Conservation (phyloP, 1,140 invertebrate species). For the Notospermus geniculatus region DNA sequence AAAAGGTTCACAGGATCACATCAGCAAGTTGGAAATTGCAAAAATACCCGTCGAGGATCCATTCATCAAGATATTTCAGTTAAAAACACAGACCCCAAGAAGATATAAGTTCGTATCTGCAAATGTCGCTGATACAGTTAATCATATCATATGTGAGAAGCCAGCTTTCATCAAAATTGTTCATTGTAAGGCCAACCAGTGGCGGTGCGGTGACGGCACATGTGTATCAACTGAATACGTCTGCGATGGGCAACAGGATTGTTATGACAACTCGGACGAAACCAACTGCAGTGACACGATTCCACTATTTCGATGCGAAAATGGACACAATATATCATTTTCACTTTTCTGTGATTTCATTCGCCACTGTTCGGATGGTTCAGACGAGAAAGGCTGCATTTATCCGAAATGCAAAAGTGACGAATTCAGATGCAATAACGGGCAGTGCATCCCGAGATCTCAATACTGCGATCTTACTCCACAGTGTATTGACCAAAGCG, state of each 20-base stretch:
- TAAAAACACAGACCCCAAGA: too few species aligned
- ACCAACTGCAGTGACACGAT: not conserved
- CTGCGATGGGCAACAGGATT: not conserved
- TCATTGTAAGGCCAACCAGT: not conserved
- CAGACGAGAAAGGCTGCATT: not conserved
- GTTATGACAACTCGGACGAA: not conserved
- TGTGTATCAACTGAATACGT: not conserved
- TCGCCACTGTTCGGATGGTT: not conserved
- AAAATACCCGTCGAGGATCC: too few species aligned
- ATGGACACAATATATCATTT: not conserved
- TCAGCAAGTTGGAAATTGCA: too few species aligned
- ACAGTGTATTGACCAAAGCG: not conserved
- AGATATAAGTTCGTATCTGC: too few species aligned
- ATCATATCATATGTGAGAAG: too few species aligned
- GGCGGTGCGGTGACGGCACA: not conserved
- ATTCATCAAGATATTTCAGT: too few species aligned
- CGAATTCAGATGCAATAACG: not conserved
- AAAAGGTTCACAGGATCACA: too few species aligned
- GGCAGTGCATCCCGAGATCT: not conserved
- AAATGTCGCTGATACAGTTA: too few species aligned
- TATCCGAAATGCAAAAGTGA: not conserved
- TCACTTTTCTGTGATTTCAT: slow-evolving; percentile 2
- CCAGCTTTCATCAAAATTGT: too few species aligned
- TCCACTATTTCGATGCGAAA: not conserved
- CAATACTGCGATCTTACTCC: not conserved